Evolutionary conservation across 2,888 invertebrate species (phyloP).

Genomic region (Glomeris marginata): DNA sequence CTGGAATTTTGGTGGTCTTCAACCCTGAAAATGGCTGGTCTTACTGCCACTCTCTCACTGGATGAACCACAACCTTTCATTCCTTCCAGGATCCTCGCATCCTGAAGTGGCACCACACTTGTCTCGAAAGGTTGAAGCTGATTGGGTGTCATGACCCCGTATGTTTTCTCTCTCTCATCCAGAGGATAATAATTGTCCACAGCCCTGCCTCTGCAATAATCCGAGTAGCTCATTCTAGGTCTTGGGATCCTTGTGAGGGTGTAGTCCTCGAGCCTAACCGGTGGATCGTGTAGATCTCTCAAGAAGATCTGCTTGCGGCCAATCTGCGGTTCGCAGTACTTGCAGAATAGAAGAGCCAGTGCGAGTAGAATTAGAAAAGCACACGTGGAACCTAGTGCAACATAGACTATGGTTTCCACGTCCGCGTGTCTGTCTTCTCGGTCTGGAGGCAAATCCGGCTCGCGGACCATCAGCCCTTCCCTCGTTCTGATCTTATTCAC

Average conservation of each 20-base stretch:
- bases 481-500: slow-evolving; percentile 5
- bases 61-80: no score
- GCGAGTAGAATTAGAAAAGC: slow-evolving; percentile 17
- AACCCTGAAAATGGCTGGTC: no score
- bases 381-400: slow-evolving; percentile 17
- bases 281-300: slow-evolving; percentile 13
- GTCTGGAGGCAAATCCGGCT: slow-evolving; percentile 3
- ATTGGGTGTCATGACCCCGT: slow-evolving; percentile 13
- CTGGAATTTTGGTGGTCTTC: no score
- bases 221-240: slow-evolving; percentile 17
- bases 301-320: slow-evolving; percentile 12
- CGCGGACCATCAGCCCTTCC: slow-evolving; percentile 3
- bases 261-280: slow-evolving; percentile 19
- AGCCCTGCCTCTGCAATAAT: slow-evolving; percentile 15
- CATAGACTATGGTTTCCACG: slow-evolving; percentile 17
- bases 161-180: slow-evolving; percentile 15
- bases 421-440: slow-evolving; percentile 13
- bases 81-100: slow-evolving; percentile 8
- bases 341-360: slow-evolving; percentile 15
- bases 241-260: slow-evolving; percentile 19
- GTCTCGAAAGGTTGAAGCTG: slow-evolving; percentile 19
- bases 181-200: slow-evolving; percentile 16
- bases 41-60: no score
- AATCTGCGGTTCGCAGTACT: slow-evolving; percentile 13
- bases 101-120: slow-evolving; percentile 19